Base-by-base conservation (phyloP, 2,888 invertebrate genomes). In the Andrena camellia region DNA sequence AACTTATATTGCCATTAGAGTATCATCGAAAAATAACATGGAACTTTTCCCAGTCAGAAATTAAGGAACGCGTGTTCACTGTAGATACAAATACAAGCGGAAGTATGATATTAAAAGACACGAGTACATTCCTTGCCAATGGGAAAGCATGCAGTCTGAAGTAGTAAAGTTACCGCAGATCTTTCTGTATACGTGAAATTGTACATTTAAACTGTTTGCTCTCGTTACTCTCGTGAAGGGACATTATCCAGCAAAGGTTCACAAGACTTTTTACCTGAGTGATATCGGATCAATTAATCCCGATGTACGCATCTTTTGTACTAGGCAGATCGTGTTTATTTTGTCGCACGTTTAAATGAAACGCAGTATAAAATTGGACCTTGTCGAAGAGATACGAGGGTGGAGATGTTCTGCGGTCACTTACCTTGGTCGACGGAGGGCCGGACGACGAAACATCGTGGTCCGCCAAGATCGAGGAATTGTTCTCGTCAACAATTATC, bases 401-500 rank as follows among this genome's bases (percentile, higher is more conserved):
- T 3, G 29, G 17, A 10, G n/a, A 8, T 2, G 8, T 31, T n/a
- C 1, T 2, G 2, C 13, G 62, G 7, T 50, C 50, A 81, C 86
- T 89, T 95, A 98, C 98, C 97, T 98, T 98, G 88, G 98, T 97
- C 10, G 98, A 98, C 6, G 97, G 97, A 50, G 97, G 96, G 31
- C 96, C 96, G 88, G 96, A 96, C 23, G 96, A 96, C 86, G 96
- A 96, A 23, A 97, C 96, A 92, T 98, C 97, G 93, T 97, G 96
- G 91, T 98, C 97, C 68, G 97, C 97, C 88, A 97, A 95, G 83
- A 96, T 96, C 17, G 97, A 97, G 0, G 98, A 97, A 95, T 98
- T 97, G 93, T 97, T 97, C 93, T 98, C 98, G 92, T 98, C 98
- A 91, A 98, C 97, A 84, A 98, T 97, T 92, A 98, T 98, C 90